These are phyloP conservation scores for Sebastes steindachneri DNA, from an alignment of 2,797 vertebrate species.

Conservation along the genomic window DNA sequence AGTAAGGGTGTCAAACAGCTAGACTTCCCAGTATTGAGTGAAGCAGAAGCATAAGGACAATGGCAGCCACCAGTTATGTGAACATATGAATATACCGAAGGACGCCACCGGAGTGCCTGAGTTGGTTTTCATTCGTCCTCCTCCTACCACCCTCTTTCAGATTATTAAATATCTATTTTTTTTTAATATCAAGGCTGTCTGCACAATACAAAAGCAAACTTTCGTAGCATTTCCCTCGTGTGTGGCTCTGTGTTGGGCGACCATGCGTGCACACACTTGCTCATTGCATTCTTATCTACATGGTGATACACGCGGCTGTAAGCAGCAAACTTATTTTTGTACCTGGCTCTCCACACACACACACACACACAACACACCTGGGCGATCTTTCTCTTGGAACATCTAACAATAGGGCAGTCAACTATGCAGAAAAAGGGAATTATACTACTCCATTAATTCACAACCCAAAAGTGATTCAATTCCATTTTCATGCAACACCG, in stretches of 20 bases:
- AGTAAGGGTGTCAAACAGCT: slow-evolving; percentile 9
- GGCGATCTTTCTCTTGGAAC: slow-evolving; percentile 23
- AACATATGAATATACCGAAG: neutral
- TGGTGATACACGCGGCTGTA: neutral
- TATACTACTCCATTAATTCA: slow-evolving; percentile 53
- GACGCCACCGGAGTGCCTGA: neutral
- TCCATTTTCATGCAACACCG: neutral
- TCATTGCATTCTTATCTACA: neutral
- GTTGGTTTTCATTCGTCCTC: neutral
- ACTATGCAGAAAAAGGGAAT: slow-evolving; percentile 41
- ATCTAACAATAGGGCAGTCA: slow-evolving; percentile 35
- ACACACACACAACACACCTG: neutral
- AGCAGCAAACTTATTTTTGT: slow-evolving; percentile 17
- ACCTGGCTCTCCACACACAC: neutral
- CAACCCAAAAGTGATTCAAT: slow-evolving; percentile 21
- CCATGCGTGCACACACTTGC: neutral
- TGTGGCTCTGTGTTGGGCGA: neutral
- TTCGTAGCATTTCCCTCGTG: neutral
- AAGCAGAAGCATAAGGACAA: slow-evolving; percentile 2
- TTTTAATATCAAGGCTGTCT: neutral
- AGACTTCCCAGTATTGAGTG: slow-evolving; percentile 1
- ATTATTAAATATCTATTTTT: neutral
- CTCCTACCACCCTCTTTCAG: neutral
- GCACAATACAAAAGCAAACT: neutral
- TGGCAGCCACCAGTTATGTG: neutral